Evolutionary conservation across 2,113 vertebrate genomes (phyloP).

Genomic region (Sitta europaea): DNA sequence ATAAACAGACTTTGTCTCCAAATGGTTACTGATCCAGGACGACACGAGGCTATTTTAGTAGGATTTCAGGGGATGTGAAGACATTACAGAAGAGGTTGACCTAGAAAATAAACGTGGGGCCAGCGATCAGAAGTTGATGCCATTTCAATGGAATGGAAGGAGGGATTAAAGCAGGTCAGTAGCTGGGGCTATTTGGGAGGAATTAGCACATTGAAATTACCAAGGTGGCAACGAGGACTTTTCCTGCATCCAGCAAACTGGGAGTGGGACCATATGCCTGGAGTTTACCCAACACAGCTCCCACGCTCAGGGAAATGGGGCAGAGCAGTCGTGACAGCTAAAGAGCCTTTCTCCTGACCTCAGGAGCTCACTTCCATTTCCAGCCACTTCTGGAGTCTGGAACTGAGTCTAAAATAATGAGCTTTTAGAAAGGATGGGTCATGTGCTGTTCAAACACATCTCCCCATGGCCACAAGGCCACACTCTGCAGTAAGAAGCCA

Average conservation of each 20-base stretch:
- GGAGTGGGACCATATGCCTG: conserved; percentile 40
- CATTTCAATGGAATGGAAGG: background rate
- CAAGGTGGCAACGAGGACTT: background rate
- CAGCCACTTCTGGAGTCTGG: background rate
- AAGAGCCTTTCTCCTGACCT: background rate
- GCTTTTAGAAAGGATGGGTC: background rate
- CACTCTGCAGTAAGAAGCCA: background rate
- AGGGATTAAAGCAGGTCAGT: conserved; percentile 36
- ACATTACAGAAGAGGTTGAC: conserved; percentile 18
- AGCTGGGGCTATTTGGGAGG: background rate
- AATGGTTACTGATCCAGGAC: conserved; percentile 66
- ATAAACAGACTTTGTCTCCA: conserved; percentile 67
- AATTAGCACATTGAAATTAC: conserved; percentile 10
- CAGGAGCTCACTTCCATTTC: background rate
- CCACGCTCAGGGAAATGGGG: conserved; percentile 29
- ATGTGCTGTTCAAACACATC: background rate
- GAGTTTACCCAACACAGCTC: conserved; percentile 49
- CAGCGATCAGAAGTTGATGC: background rate
- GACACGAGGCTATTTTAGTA: conserved; percentile 54
- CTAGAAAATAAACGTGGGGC: conserved; percentile 47
- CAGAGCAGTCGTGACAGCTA: background rate
- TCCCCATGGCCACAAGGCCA: background rate
- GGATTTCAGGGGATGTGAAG: conserved; percentile 14
- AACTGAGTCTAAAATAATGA: background rate
- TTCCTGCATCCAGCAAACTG: background rate